phyloP scores from a whole-genome alignment of 2,888 invertebrate species.

The Sepiola atlantica region DNA sequence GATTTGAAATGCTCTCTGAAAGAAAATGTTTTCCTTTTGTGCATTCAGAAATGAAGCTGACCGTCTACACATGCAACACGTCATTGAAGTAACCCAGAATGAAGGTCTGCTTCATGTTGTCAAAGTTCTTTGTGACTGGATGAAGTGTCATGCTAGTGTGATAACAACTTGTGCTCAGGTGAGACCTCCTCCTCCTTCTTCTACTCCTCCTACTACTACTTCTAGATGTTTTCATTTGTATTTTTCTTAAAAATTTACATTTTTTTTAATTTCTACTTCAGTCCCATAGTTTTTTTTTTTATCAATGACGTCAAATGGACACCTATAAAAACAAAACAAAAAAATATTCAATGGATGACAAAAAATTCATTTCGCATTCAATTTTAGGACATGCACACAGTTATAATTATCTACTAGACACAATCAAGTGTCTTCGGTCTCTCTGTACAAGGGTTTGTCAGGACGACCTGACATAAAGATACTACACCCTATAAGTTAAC shows the following conservation, averaged over 20 bases:
- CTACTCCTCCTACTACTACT: neutral
- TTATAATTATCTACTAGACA: too few relatives aligned
- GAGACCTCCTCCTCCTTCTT: slow-evolving; percentile 37
- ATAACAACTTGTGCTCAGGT: slow-evolving; percentile 77
- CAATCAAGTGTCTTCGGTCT: too few relatives aligned
- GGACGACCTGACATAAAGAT: too few relatives aligned
- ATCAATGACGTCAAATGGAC: too few relatives aligned
- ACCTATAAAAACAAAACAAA: too few relatives aligned
- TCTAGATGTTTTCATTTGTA: neutral
- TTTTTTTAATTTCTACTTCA: neutral
- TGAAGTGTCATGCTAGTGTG: slow-evolving; percentile 85
- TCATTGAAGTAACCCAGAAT: slow-evolving; percentile 66
- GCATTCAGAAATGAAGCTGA: slow-evolving; percentile 52
- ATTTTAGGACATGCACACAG: too few relatives aligned
- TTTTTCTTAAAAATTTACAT: neutral
- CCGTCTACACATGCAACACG: slow-evolving; percentile 61
- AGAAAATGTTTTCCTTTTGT: neutral
- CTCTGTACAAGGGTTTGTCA: too few relatives aligned
- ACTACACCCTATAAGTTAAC: too few relatives aligned
- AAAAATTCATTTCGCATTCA: too few relatives aligned
- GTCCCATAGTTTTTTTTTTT: too few relatives aligned
- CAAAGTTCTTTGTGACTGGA: slow-evolving; percentile 89
- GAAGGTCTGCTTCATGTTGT: slow-evolving; percentile 80
- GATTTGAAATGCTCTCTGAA: neutral
- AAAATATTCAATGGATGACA: too few relatives aligned